Evolutionary conservation across 2,888 invertebrate species (phyloP).

Genomic region (Dermolepida albohirtum): DNA sequence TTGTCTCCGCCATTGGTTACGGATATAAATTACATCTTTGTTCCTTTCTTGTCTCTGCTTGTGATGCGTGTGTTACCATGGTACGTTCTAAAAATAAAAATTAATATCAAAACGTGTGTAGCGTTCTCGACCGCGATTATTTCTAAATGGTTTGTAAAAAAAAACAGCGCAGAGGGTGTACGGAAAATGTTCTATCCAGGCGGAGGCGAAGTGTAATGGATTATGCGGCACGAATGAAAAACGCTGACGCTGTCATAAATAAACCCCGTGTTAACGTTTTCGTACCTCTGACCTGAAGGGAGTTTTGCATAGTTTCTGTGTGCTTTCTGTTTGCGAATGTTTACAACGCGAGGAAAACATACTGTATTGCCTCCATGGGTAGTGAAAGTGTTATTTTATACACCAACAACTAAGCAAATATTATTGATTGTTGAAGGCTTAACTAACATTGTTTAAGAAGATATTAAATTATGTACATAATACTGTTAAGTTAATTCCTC

Average conservation of each 20-base stretch:
- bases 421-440: conserved; percentile 2
- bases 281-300: conserved; percentile 28
- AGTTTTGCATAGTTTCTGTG: conserved; percentile 35
- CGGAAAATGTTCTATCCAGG: conserved; percentile 17
- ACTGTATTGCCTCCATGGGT: conserved; percentile 10
- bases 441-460: no score
- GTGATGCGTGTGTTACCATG: conserved; percentile 7
- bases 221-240: conserved; percentile 34
- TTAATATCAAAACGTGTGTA: conserved; percentile 24
- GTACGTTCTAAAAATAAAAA: conserved; percentile 29
- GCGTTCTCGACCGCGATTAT: conserved; percentile 28
- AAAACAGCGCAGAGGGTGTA: conserved; percentile 3
- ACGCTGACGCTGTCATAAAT: conserved; percentile 35
- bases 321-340: conserved; percentile 23
- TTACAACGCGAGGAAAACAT: conserved; percentile 23
- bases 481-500: no score
- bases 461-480: no score
- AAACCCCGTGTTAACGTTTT: conserved; percentile 33
- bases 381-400: conserved; percentile 2
- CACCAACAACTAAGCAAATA: conserved; percentile 1
- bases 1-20: conserved; percentile 1
- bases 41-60: conserved; percentile 10
- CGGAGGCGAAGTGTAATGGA: conserved; percentile 32
- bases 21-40: conserved; percentile 8
- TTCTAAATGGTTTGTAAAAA: conserved; percentile 37